phyloP scores from a whole-genome alignment of 2,113 vertebrate genomes.

The Procapra przewalskii region DNA sequence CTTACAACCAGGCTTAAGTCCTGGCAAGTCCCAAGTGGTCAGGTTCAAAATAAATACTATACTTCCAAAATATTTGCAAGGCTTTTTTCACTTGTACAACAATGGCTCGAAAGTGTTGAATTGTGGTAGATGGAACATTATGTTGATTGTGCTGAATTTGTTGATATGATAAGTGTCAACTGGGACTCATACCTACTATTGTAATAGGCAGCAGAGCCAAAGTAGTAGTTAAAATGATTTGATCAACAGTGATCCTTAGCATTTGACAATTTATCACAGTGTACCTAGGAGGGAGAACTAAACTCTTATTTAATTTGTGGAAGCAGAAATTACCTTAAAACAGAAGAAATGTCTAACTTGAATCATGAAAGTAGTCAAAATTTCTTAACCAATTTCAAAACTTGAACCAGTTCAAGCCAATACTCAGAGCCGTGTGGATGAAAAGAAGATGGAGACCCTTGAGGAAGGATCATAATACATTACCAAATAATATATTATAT shows the following conservation, averaged over 20 bases:
- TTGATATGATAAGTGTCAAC: background rate
- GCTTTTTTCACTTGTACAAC: background rate
- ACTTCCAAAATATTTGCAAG: background rate
- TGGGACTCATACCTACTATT: background rate
- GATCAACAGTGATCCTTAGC: background rate
- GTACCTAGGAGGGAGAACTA: background rate
- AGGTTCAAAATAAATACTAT: background rate
- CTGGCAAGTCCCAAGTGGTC: background rate
- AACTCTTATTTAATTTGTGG: background rate
- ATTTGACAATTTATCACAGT: background rate
- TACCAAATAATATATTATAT: background rate
- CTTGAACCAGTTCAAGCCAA: background rate
- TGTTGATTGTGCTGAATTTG: background rate
- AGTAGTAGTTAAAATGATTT: background rate
- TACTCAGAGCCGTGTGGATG: background rate
- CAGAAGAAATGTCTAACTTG: background rate
- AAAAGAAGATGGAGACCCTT: background rate
- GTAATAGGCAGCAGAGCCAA: background rate
- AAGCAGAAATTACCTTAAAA: background rate
- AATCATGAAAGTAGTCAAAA: background rate
- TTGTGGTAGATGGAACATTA: background rate
- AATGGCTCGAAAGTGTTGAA: background rate
- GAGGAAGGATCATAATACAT: background rate
- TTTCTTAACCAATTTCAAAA: background rate
- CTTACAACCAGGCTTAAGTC: background rate